Conservation (phyloP, 2,113 vertebrate genomes). For the Pantherophis guttatus region DNA sequence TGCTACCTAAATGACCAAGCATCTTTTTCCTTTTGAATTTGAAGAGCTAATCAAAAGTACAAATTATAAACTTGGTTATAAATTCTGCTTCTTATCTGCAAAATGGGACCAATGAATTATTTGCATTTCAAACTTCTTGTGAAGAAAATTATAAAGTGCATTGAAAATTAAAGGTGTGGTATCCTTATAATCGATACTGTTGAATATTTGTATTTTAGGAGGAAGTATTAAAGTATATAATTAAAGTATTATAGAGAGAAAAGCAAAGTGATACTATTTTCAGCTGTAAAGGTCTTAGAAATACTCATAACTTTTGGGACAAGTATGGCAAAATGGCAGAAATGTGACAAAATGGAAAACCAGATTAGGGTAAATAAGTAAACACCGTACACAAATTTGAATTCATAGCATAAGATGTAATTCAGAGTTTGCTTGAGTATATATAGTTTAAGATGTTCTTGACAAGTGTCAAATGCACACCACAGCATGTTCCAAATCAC, state of each 20-base stretch:
- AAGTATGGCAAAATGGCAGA: not conserved
- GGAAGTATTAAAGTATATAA: not conserved
- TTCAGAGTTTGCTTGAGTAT: not conserved
- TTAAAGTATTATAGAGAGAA: not conserved
- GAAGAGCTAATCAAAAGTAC: not conserved
- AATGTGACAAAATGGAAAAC: not conserved
- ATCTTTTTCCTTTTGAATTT: not conserved
- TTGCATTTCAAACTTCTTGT: not conserved
- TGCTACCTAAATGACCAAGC: not conserved
- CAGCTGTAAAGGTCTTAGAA: not conserved
- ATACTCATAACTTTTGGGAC: not conserved
- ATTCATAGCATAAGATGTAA: not conserved
- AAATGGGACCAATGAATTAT: not conserved
- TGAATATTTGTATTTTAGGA: not conserved
- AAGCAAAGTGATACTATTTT: not conserved
- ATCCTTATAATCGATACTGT: not conserved
- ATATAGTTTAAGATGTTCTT: not conserved
- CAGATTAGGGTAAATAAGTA: not conserved
- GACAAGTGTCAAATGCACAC: not conserved
- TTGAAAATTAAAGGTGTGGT: conserved; percentile 1
- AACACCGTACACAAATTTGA: not conserved
- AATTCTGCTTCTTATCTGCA: not conserved
- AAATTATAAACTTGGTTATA: not conserved
- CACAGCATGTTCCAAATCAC: not conserved
- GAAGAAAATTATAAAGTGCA: not conserved